A percentile compares a stretch with the other conserved stretches of the same genome.
Conservation (phyloP, 2,797 vertebrate species). For the Clarias platycephalus region DNA sequence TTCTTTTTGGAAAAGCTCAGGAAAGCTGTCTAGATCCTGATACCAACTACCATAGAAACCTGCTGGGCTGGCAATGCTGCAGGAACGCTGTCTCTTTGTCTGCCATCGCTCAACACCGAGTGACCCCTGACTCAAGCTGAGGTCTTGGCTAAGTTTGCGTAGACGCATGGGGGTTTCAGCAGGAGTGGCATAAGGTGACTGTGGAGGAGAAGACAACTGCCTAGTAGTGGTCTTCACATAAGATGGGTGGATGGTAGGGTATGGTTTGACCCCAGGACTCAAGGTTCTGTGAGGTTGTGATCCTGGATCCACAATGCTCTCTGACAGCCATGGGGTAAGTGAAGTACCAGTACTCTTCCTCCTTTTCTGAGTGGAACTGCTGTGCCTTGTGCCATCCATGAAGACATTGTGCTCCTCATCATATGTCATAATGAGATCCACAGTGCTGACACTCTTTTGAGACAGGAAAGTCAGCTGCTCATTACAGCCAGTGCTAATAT, state of each 20-base stretch:
- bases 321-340: conserved; percentile 64
- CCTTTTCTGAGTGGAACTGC: conserved; percentile 62
- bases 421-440: conserved; percentile 65
- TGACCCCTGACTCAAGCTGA: conserved; percentile 46
- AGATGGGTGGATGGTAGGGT: conserved; percentile 83
- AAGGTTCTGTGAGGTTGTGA: conserved; percentile 61
- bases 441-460: conserved; percentile 69
- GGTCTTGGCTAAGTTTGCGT: conserved; percentile 67
- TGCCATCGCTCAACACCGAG: conserved; percentile 59
- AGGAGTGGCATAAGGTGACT: conserved; percentile 80
- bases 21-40: conserved; percentile 67
- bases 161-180: conserved; percentile 80
- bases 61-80: conserved; percentile 76
- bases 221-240: conserved; percentile 95
- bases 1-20: conserved; percentile 66
- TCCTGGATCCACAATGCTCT: conserved; percentile 55
- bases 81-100: conserved; percentile 76
- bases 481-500: conserved; percentile 6
- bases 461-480: conserved; percentile 44
- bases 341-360: conserved; percentile 70
- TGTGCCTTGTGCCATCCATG: conserved; percentile 33
- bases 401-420: conserved; percentile 43
- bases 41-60: conserved; percentile 80
- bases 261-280: conserved; percentile 76
- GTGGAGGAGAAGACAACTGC: conserved; percentile 84